Percentiles rank a stretch among this genome's conserved stretches.
These are phyloP conservation scores for Thereva nobilitata DNA, from an alignment of 2,888 invertebrate species.

Conservation along the genomic window DNA sequence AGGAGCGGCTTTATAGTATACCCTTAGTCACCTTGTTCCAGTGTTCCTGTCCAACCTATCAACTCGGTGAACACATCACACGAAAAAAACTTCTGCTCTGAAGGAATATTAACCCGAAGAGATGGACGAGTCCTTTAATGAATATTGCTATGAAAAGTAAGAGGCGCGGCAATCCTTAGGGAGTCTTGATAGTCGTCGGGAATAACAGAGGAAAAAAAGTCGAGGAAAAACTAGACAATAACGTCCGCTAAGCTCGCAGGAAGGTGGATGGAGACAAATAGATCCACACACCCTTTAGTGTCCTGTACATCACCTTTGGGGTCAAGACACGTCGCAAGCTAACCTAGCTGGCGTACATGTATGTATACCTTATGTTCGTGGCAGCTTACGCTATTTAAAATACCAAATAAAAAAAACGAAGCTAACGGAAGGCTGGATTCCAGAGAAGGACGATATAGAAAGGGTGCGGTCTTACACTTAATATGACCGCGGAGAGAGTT, in stretches of 20 bases:
- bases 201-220: slow-evolving; percentile 2
- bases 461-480: slow-evolving; percentile 42
- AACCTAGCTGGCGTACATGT: slow-evolving; percentile 2
- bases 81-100: slow-evolving; percentile 17
- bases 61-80: slow-evolving; percentile 12
- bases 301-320: slow-evolving; percentile 40
- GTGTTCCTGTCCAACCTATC: slow-evolving; percentile 13
- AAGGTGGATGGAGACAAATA: slow-evolving; percentile 19
- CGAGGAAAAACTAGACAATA: neutral
- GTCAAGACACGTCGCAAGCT: slow-evolving; percentile 40
- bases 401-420: slow-evolving; percentile 8
- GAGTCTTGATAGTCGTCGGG: slow-evolving; percentile 40
- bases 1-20: slow-evolving; percentile 38
- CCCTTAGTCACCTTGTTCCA: slow-evolving; percentile 25
- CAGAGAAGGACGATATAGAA: slow-evolving; percentile 35
- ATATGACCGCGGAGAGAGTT: slow-evolving; percentile 30
- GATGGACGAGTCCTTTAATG: slow-evolving; percentile 38
- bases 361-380: slow-evolving; percentile 13
- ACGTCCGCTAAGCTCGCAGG: slow-evolving; percentile 4
- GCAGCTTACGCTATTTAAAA: slow-evolving; percentile 38
- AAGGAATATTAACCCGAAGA: slow-evolving; percentile 22
- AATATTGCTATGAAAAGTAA: slow-evolving; percentile 41
- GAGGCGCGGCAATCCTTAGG: slow-evolving; percentile 45
- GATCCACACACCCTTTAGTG: slow-evolving; percentile 37
- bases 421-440: slow-evolving; percentile 32